phyloP scores from a whole-genome alignment of 2,888 invertebrate genomes.

The Rhogogaster chlorosoma region DNA sequence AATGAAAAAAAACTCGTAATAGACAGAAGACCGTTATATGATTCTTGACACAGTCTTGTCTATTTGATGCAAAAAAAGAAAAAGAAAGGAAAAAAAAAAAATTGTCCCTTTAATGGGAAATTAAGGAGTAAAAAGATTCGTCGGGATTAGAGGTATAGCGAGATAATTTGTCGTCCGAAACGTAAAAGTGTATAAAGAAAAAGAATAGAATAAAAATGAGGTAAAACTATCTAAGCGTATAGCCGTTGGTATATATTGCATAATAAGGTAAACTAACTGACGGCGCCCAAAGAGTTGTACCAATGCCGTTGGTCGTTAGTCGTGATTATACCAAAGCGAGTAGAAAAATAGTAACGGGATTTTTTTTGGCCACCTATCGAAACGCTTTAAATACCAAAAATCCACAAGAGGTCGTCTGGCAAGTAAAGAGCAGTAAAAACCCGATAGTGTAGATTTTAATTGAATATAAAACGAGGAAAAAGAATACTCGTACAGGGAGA shows the following conservation, averaged over 20 bases:
- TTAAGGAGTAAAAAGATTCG: background rate
- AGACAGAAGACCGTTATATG: background rate
- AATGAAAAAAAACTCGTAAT: background rate
- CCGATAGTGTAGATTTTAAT: background rate
- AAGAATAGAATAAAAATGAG: background rate
- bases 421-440: background rate
- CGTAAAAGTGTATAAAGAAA: background rate
- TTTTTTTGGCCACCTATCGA: background rate
- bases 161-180: background rate
- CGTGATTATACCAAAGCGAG: background rate
- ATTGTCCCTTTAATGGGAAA: background rate
- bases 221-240: background rate
- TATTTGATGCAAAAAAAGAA: background rate
- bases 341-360: slow-evolving; percentile 11
- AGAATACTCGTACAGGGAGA: background rate
- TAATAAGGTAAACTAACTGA: background rate
- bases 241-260: background rate
- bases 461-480: background rate
- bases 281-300: slow-evolving; percentile 9
- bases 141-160: background rate
- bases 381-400: too few relatives aligned
- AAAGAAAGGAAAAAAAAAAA: too few relatives aligned
- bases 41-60: background rate
- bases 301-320: background rate
- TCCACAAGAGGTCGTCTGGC: background rate